Evolutionary conservation across 2,888 invertebrate species (phyloP), one percentile per base, ranked within the genome.

Genomic region (Cancer borealis): DNA sequence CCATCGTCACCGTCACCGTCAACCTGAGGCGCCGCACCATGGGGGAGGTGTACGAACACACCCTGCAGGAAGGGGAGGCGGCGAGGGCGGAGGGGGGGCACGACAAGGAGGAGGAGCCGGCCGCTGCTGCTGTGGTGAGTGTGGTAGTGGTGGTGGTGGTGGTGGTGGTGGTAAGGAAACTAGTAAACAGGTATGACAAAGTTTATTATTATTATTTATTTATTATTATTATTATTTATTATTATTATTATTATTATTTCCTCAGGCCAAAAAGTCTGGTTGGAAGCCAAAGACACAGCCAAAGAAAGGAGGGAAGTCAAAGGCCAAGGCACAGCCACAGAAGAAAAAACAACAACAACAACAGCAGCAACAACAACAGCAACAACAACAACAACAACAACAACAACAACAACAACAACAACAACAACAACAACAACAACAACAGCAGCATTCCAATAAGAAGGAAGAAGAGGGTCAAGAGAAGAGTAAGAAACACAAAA

Each of bases 1-100:
- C 99, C 39, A 98, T 99, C 96, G 99, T 99, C 0, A 99, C 99
- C 0, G 99, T 99, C 0, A 99, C 99, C 0, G 99, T 99, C 3
- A 98, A 97, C 66, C 97, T 99, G 93, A 97, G 97, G 21, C 97
- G 99, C 91, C 98, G 98, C 96, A 98, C 98, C 96, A 98, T 99
- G 98, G 98, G 97, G 96, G 98, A 98, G 79, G 96, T 98, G 6
- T 98, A 90, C 47, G 92, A 92, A 21, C 90, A 92, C 12, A 66
- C 8, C 60, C 92, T 92, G 6, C 92, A 87, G 26, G 91, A 87
- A 0, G 73, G 66, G 10, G 88, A 96, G 95, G 96, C 96, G 10
- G 96, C 96, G 12, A 96, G 96, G 92, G 96, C 93, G 26, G 96
- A 96, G 88, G 96, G 96, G 90, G 96, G 96, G 21, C 96, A 96